These are phyloP conservation scores for Choristoneura fumiferana DNA, from an alignment of 1,140 invertebrate genomes.

Conservation along the genomic window DNA sequence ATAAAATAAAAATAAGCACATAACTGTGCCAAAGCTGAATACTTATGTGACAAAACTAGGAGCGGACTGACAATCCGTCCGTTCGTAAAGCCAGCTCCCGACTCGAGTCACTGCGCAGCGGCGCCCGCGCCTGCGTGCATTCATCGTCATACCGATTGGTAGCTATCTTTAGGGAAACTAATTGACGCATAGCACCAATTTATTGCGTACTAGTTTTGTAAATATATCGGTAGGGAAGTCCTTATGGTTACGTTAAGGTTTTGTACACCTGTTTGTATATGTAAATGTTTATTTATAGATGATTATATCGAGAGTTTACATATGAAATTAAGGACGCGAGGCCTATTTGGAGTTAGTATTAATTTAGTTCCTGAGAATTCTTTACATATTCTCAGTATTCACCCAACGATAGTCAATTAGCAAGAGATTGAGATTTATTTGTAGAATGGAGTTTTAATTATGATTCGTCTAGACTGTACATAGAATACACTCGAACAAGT, in stretches of 20 bases:
- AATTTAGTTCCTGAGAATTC: constrained; percentile 58
- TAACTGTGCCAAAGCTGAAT: constrained; percentile 62
- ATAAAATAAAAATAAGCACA: constrained; percentile 47
- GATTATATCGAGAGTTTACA: constrained; percentile 54
- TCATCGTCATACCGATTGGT: not conserved
- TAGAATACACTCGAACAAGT: constrained; percentile 46
- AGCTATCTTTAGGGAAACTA: not conserved
- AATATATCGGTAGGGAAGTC: constrained; percentile 53
- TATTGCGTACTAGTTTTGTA: constrained; percentile 34
- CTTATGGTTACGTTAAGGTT: constrained; percentile 55
- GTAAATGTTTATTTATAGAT: constrained; percentile 71
- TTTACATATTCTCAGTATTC: constrained; percentile 55
- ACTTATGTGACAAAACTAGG: constrained; percentile 28
- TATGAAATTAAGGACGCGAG: constrained; percentile 41
- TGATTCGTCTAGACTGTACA: constrained; percentile 57
- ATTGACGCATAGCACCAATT: constrained; percentile 33
- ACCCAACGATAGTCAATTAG: constrained; percentile 78
- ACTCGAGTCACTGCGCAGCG: not conserved
- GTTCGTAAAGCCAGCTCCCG: not conserved
- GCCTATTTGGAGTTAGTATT: constrained; percentile 53
- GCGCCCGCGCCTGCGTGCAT: not conserved
- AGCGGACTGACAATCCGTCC: not conserved
- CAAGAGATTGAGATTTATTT: constrained; percentile 61
- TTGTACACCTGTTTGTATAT: constrained; percentile 72
- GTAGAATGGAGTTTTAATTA: constrained; percentile 48